Conservation (phyloP, 2,113 vertebrate genomes). For the Larimichthys polyactis region DNA sequence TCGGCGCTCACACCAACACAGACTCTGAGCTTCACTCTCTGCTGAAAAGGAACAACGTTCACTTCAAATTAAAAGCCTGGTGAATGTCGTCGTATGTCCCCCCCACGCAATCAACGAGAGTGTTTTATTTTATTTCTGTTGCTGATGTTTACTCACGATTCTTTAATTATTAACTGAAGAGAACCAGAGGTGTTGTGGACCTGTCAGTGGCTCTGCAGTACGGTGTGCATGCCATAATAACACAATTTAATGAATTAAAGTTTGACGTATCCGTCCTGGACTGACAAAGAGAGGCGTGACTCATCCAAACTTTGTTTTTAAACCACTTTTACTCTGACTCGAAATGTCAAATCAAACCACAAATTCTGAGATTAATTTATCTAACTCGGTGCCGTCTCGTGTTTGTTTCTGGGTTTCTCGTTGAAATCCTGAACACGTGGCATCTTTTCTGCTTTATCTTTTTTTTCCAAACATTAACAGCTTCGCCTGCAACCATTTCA, state of each 20-base stretch:
- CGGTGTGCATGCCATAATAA: neutral
- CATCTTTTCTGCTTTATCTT: no score
- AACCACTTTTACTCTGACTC: neutral
- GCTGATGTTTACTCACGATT: constrained; percentile 31
- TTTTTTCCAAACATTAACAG: neutral
- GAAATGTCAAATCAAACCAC: neutral
- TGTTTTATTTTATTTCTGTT: constrained; percentile 9
- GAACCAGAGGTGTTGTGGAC: neutral
- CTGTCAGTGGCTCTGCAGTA: neutral
- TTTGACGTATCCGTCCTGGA: neutral
- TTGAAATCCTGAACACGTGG: neutral
- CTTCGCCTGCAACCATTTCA: constrained; percentile 17
- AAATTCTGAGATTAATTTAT: neutral
- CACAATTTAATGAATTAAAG: neutral
- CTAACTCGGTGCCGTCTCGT: constrained; percentile 5
- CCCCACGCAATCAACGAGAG: neutral
- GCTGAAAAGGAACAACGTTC: neutral
- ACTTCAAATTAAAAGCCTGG: constrained; percentile 23
- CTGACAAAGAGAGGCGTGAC: neutral
- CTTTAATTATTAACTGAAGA: constrained; percentile 15
- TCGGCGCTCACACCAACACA: neutral
- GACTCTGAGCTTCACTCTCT: neutral
- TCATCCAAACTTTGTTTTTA: neutral
- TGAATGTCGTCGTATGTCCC: constrained; percentile 36
- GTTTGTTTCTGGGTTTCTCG: neutral